A percentile compares a stretch with the other conserved stretches of the same genome.
phyloP scores from a whole-genome alignment of 2,113 vertebrate genomes.

The Phaetusa simplex region DNA sequence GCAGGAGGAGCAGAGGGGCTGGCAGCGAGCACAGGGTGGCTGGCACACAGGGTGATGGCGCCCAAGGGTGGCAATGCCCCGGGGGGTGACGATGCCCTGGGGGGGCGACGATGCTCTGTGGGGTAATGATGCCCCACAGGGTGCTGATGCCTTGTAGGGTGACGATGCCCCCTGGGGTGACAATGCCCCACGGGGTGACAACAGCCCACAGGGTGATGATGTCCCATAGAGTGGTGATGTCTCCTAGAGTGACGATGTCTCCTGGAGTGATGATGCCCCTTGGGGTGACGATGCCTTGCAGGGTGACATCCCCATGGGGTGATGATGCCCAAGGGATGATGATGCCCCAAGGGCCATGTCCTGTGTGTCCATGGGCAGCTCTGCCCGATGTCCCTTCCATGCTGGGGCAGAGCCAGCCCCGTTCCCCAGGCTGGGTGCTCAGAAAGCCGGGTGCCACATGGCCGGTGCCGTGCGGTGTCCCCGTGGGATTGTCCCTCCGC shows the following conservation, averaged over 20 bases:
- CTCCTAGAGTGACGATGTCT: fast-evolving
- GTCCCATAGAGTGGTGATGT: fast-evolving
- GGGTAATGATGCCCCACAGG: background rate
- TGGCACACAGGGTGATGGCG: background rate
- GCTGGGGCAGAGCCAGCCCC: background rate
- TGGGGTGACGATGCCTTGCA: background rate
- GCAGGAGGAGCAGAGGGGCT: background rate
- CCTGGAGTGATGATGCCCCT: background rate
- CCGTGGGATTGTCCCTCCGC: background rate
- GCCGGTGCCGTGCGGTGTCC: fast-evolving
- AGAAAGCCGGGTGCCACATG: background rate
- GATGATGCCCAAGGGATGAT: background rate
- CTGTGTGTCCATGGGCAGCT: background rate
- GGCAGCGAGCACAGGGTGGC: background rate
- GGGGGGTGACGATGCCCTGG: background rate
- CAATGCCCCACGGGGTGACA: no score
- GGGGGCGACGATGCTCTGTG: fast-evolving
- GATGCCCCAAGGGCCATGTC: background rate
- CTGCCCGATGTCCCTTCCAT: fast-evolving
- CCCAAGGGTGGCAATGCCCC: background rate
- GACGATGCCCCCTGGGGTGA: fast-evolving
- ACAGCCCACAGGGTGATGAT: background rate
- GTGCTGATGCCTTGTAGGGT: no score
- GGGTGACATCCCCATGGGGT: background rate
- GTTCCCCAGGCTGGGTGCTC: background rate